phyloP scores from a whole-genome alignment of 2,888 invertebrate species.

The Orthosia cruda region DNA sequence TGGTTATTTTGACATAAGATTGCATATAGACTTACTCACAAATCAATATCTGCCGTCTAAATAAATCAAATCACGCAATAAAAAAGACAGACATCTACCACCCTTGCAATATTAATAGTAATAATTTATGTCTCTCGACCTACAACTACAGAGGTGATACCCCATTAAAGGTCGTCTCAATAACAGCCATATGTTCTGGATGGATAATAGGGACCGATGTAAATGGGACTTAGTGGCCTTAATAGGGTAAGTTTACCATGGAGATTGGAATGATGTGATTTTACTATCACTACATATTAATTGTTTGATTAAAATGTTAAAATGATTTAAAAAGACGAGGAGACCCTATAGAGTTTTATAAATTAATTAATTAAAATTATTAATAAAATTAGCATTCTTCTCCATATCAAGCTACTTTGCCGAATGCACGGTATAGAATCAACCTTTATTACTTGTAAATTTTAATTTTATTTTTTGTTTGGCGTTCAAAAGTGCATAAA shows the following conservation, averaged over 20 bases:
- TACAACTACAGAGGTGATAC: constrained; percentile 70
- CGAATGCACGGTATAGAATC: no score
- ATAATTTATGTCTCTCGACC: constrained; percentile 81
- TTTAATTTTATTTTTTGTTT: no score
- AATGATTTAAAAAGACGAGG: no score
- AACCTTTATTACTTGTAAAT: no score
- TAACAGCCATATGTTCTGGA: constrained; percentile 86
- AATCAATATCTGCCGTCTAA: constrained; percentile 14
- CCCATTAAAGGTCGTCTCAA: constrained; percentile 75
- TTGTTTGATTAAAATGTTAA: no score
- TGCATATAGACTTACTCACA: neutral
- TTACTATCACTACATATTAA: no score
- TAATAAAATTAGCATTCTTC: no score
- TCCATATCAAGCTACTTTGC: no score
- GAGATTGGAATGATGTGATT: neutral
- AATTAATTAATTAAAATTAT: no score
- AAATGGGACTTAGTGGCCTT: constrained; percentile 86
- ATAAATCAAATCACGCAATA: constrained; percentile 44
- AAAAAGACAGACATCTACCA: constrained; percentile 59
- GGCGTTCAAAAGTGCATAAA: no score
- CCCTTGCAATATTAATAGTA: constrained; percentile 81
- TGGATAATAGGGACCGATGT: constrained; percentile 87
- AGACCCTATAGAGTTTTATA: no score
- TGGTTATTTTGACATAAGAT: no score
- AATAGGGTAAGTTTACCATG: constrained; percentile 66